Evolutionary conservation across 2,888 invertebrate species (phyloP).

Genomic region (Noctua janthina): DNA sequence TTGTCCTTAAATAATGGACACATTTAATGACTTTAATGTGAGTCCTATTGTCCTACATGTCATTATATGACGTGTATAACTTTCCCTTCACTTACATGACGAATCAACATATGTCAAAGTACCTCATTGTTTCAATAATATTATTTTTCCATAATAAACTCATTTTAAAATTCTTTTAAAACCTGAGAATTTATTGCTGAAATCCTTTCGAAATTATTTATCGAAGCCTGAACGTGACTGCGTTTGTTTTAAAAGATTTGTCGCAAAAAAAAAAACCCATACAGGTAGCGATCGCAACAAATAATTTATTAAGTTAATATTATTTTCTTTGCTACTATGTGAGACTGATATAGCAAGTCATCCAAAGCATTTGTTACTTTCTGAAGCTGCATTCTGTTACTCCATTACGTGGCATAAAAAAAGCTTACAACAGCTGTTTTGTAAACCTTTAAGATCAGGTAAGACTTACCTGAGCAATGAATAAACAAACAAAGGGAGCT

Average conservation of each 20-base stretch:
- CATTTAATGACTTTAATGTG: background rate
- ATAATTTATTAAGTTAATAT: too few species aligned
- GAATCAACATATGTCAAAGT: constrained; percentile 17
- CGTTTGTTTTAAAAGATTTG: background rate
- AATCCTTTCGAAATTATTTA: background rate
- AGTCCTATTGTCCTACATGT: constrained; percentile 24
- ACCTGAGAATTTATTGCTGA: background rate
- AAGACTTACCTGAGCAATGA: background rate
- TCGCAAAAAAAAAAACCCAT: background rate
- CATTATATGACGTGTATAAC: constrained; percentile 4
- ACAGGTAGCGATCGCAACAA: background rate
- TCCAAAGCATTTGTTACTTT: background rate
- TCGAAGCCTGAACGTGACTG: background rate
- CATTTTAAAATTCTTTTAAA: background rate
- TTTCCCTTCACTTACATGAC: constrained; percentile 30
- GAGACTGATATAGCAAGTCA: background rate
- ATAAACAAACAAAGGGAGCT: background rate
- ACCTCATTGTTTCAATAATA: background rate
- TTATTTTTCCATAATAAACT: background rate
- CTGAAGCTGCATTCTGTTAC: background rate
- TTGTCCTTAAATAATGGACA: constrained; percentile 2
- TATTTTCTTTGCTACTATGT: too few species aligned
- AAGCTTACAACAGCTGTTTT: background rate
- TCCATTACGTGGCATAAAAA: constrained; percentile 1
- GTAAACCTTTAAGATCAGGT: background rate